Base-by-base conservation (phyloP, 37 sponge, comb jelly and placozoan species). In the Oscarella lobularis region DNA sequence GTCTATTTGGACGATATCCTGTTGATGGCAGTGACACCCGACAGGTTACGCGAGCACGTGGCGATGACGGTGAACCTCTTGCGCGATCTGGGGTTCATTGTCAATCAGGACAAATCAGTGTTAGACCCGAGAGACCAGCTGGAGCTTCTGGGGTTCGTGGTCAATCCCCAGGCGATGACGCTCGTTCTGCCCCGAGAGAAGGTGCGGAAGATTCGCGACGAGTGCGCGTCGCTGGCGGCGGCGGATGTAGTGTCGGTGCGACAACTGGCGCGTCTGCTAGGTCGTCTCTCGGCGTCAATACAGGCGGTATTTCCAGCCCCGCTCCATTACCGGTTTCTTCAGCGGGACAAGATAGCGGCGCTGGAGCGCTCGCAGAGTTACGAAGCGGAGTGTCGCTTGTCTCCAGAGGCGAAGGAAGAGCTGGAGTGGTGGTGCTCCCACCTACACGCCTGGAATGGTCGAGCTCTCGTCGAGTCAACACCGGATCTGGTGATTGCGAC, bases 81-180 rank as follows among this genome's bases (percentile, higher is more conserved):
- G n/a, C n/a, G n/a, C n/a, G n/a, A n/a, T n/a, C n/a, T n/a, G n/a
- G n/a, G n/a, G n/a, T n/a, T n/a, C n/a, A n/a, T n/a, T n/a, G n/a
- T n/a, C n/a, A n/a, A n/a, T n/a, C n/a, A n/a, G n/a, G n/a, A n/a
- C n/a, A n/a, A n/a, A n/a, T n/a, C n/a, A n/a, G n/a, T n/a, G n/a
- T n/a, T n/a, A n/a, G n/a, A n/a, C n/a, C n/a, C n/a, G n/a, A n/a
- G n/a, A n/a, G n/a, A n/a, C n/a, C n/a, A n/a, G n/a, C n/a, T n/a
- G n/a, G n/a, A 85, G 37, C 81, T 85, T 34, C 81, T 85, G 38
- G 86, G 86, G 1, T 73, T 85, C 3, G 29, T 73, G 38, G 30
- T 81, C 2, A 37, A 85, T 38, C 55, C 81, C 3, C 33, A 1
- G 14, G 48, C 36, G 2, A 85, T 85, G 78, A 41, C 66, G 20